phyloP scores from a whole-genome alignment of 2,797 vertebrate species.

The Epinephelus malabaricus region DNA sequence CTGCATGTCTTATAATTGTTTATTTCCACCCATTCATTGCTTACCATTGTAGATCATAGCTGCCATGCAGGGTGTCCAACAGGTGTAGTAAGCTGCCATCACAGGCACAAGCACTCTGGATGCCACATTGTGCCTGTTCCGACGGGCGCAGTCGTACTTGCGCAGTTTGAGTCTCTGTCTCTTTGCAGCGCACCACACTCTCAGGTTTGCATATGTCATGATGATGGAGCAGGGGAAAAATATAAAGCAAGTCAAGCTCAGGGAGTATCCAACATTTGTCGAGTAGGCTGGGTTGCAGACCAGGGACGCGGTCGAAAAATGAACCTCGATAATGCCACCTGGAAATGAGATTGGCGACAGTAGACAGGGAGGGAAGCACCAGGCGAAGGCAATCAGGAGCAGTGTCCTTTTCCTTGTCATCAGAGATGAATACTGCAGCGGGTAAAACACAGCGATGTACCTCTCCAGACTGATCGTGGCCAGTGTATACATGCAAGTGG shows the following conservation, averaged over 20 bases:
- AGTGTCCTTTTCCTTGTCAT: slow-evolving; percentile 84
- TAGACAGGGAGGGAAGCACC: slow-evolving; percentile 87
- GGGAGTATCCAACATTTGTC: slow-evolving; percentile 86
- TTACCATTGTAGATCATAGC: slow-evolving; percentile 90
- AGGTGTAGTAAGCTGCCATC: slow-evolving; percentile 88
- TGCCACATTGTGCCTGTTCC: slow-evolving; percentile 79
- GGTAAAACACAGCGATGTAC: slow-evolving; percentile 89
- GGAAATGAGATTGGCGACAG: slow-evolving; percentile 87
- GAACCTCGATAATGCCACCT: slow-evolving; percentile 85
- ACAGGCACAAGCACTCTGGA: slow-evolving; percentile 88
- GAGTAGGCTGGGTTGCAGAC: slow-evolving; percentile 91
- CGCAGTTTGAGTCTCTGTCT: slow-evolving; percentile 84
- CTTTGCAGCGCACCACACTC: slow-evolving; percentile 89
- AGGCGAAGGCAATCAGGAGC: slow-evolving; percentile 86
- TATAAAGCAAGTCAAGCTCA: slow-evolving; percentile 85
- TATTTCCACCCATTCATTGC: slow-evolving; percentile 31
- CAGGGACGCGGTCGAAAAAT: slow-evolving; percentile 89
- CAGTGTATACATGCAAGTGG: slow-evolving; percentile 90
- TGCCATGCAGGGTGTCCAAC: slow-evolving; percentile 90
- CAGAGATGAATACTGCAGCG: slow-evolving; percentile 84
- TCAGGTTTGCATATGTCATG: slow-evolving; percentile 89
- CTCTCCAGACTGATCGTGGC: slow-evolving; percentile 88
- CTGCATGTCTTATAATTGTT: not conserved
- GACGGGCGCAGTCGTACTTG: slow-evolving; percentile 63
- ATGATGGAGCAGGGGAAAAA: slow-evolving; percentile 90